phyloP scores from a whole-genome alignment of 2,113 vertebrate genomes.

The Illadopsis cleaveri region DNA sequence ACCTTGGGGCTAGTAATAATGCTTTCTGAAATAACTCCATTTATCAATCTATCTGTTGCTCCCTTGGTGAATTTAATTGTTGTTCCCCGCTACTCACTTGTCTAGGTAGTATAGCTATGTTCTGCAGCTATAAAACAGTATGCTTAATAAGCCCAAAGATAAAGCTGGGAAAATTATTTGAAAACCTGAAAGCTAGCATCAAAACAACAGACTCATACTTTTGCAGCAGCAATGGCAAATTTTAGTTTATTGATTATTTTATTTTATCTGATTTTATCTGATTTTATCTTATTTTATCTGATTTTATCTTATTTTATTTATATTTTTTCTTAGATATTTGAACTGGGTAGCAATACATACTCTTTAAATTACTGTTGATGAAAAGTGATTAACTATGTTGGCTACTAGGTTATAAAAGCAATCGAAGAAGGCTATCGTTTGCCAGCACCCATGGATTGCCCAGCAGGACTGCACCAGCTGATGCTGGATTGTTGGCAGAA shows the following conservation, averaged over 20 bases:
- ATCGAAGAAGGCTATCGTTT: slow-evolving; percentile 98
- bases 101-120: slow-evolving; percentile 56
- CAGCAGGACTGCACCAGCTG: slow-evolving; percentile 94
- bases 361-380: neutral
- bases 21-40: slow-evolving; percentile 65
- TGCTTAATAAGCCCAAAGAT: slow-evolving; percentile 42
- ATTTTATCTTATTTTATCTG: neutral
- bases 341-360: neutral
- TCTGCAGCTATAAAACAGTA: slow-evolving; percentile 26
- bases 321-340: neutral
- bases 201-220: neutral
- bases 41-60: slow-evolving; percentile 64
- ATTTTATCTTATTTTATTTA: neutral
- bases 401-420: slow-evolving; percentile 94
- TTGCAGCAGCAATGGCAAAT: neutral
- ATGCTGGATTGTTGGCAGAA: slow-evolving; percentile 99
- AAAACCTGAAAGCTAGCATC: neutral
- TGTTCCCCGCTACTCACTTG: slow-evolving; percentile 53
- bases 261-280: neutral
- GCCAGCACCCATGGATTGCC: slow-evolving; percentile 98
- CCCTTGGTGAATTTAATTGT: slow-evolving; percentile 63
- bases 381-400: slow-evolving; percentile 51
- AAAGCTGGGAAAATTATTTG: neutral
- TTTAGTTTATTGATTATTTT: neutral
- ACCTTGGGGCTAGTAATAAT: slow-evolving; percentile 61